A percentile compares a stretch with the other conserved stretches of the same genome.
phyloP scores from a whole-genome alignment of 2,113 vertebrate genomes.

The Ochotona princeps region DNA sequence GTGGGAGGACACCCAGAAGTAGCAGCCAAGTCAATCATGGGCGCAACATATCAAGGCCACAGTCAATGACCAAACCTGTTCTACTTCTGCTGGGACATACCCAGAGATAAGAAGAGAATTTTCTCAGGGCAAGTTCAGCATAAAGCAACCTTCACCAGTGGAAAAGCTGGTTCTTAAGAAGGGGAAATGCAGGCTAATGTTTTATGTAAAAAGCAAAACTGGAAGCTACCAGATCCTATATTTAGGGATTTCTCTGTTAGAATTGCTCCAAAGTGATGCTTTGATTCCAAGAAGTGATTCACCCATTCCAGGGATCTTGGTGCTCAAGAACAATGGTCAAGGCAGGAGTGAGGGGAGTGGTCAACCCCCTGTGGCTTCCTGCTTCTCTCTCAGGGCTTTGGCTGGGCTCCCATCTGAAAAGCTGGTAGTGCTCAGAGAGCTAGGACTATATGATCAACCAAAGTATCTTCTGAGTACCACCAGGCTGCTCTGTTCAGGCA shows the following conservation, averaged over 20 bases:
- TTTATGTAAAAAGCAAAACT: conserved; percentile 17
- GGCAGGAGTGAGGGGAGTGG: not conserved
- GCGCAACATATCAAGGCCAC: conserved; percentile 16
- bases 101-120: not conserved
- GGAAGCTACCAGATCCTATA: not conserved
- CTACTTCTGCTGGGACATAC: not conserved
- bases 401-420: not conserved
- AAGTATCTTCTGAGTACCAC: not conserved
- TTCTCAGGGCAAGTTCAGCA: not conserved
- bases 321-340: not conserved
- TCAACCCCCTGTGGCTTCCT: not conserved
- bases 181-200: not conserved
- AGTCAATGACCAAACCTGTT: conserved; percentile 34
- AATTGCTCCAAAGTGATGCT: not conserved
- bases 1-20: conserved; percentile 58
- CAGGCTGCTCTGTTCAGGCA: not conserved
- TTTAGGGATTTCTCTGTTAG: not conserved
- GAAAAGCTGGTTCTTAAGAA: conserved; percentile 14
- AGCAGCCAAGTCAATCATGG: conserved; percentile 46
- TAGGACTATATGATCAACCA: not conserved
- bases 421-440: not conserved
- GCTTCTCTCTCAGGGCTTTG: conserved; percentile 16
- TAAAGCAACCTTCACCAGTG: not conserved
- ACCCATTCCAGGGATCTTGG: not conserved
- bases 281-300: not conserved